Percentiles rank a stretch among this genome's conserved stretches.
Evolutionary conservation across 2,888 invertebrate species (phyloP).

Genomic region (Hipparchia sbordonii): DNA sequence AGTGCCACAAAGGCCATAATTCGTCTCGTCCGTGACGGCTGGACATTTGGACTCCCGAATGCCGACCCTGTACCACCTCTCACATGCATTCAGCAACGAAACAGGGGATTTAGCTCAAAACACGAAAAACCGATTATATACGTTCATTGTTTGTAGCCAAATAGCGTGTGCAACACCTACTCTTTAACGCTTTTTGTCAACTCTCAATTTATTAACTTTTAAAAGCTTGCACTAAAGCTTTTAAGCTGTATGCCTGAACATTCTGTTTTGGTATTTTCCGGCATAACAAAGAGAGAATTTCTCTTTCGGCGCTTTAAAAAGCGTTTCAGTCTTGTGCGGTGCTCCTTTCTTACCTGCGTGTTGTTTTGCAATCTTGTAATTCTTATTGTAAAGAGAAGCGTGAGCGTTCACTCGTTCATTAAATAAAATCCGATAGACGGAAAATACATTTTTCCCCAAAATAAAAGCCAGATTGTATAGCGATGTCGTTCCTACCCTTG

Average conservation of each 20-base stretch:
- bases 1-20: slow-evolving; percentile 78
- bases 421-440: too few species aligned
- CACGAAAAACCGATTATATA: slow-evolving; percentile 76
- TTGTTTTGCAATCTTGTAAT: slow-evolving; percentile 4
- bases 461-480: background rate
- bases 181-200: slow-evolving; percentile 62
- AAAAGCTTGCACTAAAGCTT: slow-evolving; percentile 64
- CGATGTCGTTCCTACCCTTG: too few species aligned
- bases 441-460: background rate
- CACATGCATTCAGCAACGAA: slow-evolving; percentile 51
- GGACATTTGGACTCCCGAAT: slow-evolving; percentile 58
- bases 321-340: slow-evolving; percentile 32
- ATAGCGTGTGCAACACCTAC: slow-evolving; percentile 60
- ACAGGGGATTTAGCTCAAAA: slow-evolving; percentile 67
- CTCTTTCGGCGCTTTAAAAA: slow-evolving; percentile 36
- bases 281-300: slow-evolving; percentile 39
- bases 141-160: slow-evolving; percentile 66
- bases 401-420: background rate
- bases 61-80: slow-evolving; percentile 46
- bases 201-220: slow-evolving; percentile 69
- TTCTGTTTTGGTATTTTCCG: slow-evolving; percentile 43
- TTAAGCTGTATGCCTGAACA: slow-evolving; percentile 47
- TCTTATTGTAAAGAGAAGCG: background rate
- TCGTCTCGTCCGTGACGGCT: slow-evolving; percentile 69
- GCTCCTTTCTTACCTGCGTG: slow-evolving; percentile 21